Conservation (phyloP, 1,140 invertebrate genomes). For the Tachypleus tridentatus region DNA sequence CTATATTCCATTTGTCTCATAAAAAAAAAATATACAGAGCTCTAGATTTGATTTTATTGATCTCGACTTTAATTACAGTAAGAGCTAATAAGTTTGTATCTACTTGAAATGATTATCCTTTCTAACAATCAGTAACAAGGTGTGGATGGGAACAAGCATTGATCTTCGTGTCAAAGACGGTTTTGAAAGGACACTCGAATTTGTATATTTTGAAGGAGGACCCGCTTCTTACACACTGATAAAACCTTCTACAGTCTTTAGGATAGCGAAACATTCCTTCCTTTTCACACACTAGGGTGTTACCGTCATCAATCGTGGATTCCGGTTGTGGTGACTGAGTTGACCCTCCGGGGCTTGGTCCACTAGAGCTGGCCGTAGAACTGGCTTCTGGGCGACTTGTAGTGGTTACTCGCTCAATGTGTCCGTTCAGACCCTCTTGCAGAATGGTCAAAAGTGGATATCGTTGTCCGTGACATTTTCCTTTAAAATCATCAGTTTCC, state of each 20-base stretch:
- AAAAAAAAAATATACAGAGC: too few species aligned
- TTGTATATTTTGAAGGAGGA: constrained; percentile 7
- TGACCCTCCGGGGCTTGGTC: background rate
- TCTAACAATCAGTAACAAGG: too few species aligned
- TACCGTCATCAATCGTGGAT: constrained; percentile 1
- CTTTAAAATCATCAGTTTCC: constrained; percentile 44
- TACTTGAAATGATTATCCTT: too few species aligned
- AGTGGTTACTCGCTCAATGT: background rate
- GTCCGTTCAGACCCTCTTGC: constrained; percentile 4
- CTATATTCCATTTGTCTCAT: too few species aligned
- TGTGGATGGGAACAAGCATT: too few species aligned
- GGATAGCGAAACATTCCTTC: constrained; percentile 15
- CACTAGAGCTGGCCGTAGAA: background rate
- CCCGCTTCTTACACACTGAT: constrained; percentile 15
- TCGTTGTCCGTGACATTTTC: constrained; percentile 10
- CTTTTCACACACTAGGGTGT: constrained; percentile 8
- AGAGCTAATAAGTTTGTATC: too few species aligned
- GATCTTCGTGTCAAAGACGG: constrained; percentile 13
- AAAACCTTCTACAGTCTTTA: constrained; percentile 15
- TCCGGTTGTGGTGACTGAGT: background rate
- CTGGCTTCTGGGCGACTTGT: background rate
- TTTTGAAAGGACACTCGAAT: constrained; percentile 13
- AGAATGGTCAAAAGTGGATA: constrained; percentile 7
- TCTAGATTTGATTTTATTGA: too few species aligned
- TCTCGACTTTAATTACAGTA: too few species aligned